Percentiles rank a stretch among this genome's conserved stretches.
phyloP scores from a whole-genome alignment of 2,888 invertebrate species.

The Pterostichus madidus region DNA sequence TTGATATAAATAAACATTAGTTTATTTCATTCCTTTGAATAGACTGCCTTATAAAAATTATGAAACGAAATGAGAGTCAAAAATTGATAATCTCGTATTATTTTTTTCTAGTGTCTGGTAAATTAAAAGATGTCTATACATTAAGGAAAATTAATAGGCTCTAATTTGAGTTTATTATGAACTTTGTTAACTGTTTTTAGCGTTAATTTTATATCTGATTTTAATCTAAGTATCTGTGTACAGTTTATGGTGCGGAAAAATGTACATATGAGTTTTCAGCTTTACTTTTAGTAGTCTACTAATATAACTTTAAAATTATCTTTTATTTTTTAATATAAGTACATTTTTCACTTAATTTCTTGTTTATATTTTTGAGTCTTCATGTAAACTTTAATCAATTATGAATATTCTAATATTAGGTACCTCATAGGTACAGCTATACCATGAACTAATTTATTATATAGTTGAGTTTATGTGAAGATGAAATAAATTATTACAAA shows the following conservation, averaged over 20 bases:
- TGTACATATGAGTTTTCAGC: conserved; percentile 51
- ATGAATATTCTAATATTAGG: conserved; percentile 48
- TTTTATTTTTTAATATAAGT: conserved; percentile 31
- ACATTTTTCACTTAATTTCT: conserved; percentile 19
- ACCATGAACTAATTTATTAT: conserved; percentile 47
- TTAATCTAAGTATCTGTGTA: conserved; percentile 31
- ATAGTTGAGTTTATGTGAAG: conserved; percentile 51
- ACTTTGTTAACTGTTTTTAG: conserved; percentile 44
- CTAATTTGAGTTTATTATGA: conserved; percentile 20
- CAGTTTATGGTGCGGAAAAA: conserved; percentile 44
- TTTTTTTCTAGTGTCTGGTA: conserved; percentile 27
- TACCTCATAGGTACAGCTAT: conserved; percentile 17
- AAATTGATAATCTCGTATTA: conserved; percentile 17
- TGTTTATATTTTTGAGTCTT: conserved; percentile 16
- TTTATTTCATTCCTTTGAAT: conserved; percentile 37
- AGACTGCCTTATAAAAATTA: conserved; percentile 41
- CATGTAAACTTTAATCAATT: conserved; percentile 39
- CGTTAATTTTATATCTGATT: conserved; percentile 24
- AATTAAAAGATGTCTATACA: conserved; percentile 39
- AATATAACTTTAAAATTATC: conserved; percentile 21
- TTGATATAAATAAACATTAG: conserved; percentile 23
- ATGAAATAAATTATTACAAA: conserved; percentile 51
- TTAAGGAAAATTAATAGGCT: conserved; percentile 20
- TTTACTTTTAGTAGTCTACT: conserved; percentile 45
- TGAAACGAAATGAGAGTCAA: conserved; percentile 39